Evolutionary conservation across 1,140 invertebrate species (phyloP), one percentile per base, ranked within the genome.

Genomic region (Ceratina calcarata): DNA sequence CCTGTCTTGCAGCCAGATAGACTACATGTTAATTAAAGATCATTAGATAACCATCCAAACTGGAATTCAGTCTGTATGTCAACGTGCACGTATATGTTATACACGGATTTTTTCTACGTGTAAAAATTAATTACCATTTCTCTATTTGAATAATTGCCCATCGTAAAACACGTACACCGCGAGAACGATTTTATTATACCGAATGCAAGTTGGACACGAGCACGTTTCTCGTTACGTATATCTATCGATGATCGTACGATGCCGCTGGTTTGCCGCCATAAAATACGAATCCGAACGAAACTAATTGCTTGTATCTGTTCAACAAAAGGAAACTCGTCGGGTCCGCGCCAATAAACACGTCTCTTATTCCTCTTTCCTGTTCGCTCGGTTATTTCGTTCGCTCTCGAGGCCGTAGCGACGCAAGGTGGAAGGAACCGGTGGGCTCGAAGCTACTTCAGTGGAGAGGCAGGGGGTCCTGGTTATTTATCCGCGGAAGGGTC

Each of bases 401-500:
- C 32, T 80, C 57, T 76, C 68, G 57, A 16, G 45, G 24, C 2
- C 22, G 37, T 61, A 45, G 18, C 62, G 78, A 78, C 55, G 80
- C 84, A 64, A 71, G 78, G 80, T 74, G 57, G 80, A 82, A 68
- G 67, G 71, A 51, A 57, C 22, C 55, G 49, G 51, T 64, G 67
- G 71, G 57, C 57, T 24, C 55, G 49, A 37, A 60, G 78, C 78
- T 83, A 80, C 78, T 57, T 70, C 51, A 69, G 49, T 12, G 65
- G 64, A 66, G 66, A 78, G 80, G 77, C 61, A 80, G 67, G 80
- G 80, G 70, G 76, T 65, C 75, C 13, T 32, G 61, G 81, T 87
- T 88, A 90, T 90, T 91, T 90, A 91, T 88, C 83, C 81, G 79
- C 80, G 79, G 86, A 89, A 88, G 84, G 90, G 89, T 90, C 86